Percentiles rank a stretch among this genome's conserved stretches.
phyloP scores from a whole-genome alignment of 2,113 vertebrate species.

The Cettia cetti region DNA sequence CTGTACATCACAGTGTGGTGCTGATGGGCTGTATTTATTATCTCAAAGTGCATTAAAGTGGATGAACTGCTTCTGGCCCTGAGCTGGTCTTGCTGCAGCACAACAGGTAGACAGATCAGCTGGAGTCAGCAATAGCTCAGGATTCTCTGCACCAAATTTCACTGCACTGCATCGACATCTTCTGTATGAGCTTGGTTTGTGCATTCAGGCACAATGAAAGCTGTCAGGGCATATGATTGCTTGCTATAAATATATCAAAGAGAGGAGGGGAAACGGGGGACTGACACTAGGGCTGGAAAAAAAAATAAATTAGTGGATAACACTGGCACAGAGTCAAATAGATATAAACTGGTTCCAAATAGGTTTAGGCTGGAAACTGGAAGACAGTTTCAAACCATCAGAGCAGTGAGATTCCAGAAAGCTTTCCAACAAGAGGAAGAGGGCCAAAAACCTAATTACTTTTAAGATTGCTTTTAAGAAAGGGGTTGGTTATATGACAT shows the following conservation, averaged over 20 bases:
- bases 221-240: conserved; percentile 46
- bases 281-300: neutral
- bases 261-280: neutral
- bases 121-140: conserved; percentile 34
- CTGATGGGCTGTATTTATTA: conserved; percentile 52
- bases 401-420: neutral
- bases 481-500: neutral
- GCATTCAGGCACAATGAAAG: conserved; percentile 46
- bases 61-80: conserved; percentile 36
- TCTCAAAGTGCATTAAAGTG: conserved; percentile 35
- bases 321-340: conserved; percentile 6
- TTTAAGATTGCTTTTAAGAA: neutral
- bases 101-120: conserved; percentile 42
- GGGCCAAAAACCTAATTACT: neutral
- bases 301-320: neutral
- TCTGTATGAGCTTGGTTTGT: conserved; percentile 5
- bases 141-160: conserved; percentile 45
- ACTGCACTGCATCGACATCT: neutral
- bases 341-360: neutral
- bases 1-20: conserved; percentile 12
- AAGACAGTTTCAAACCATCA: neutral
- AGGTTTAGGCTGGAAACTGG: conserved; percentile 6
- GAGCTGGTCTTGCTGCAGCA: conserved; percentile 41
- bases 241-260: conserved; percentile 36
- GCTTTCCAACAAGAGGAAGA: neutral